These are phyloP conservation scores for Cosmorhoe ocellata DNA, from an alignment of 2,888 invertebrate genomes.

Conservation along the genomic window DNA sequence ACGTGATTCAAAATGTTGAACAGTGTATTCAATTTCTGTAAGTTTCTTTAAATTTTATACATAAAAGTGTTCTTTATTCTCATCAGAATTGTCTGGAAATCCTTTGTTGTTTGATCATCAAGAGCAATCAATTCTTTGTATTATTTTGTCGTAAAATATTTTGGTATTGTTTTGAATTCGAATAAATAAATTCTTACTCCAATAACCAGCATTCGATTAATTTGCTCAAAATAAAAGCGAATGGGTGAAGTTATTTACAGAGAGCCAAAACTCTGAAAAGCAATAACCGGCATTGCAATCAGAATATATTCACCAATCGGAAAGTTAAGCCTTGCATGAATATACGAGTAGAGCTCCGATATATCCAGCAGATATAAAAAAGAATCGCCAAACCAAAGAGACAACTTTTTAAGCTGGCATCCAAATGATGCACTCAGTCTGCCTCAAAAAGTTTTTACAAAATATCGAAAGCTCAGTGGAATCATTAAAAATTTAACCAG, in stretches of 20 bases:
- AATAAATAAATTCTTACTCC: no score
- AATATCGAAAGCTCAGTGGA: no score
- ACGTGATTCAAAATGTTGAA: conserved; percentile 27
- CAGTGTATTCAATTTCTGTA: conserved; percentile 14
- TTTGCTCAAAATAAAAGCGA: neutral
- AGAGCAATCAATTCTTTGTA: no score
- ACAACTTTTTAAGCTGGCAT: neutral
- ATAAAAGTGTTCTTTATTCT: no score
- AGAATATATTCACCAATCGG: conserved; percentile 20
- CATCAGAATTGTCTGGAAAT: no score
- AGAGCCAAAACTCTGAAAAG: conserved; percentile 9
- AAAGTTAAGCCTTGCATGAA: conserved; percentile 29
- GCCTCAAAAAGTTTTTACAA: no score
- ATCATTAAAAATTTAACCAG: no score
- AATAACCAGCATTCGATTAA: no score
- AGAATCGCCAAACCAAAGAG: neutral
- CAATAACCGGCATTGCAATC: conserved; percentile 18
- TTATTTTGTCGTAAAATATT: no score
- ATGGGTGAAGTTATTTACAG: conserved; percentile 5
- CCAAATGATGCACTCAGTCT: no score
- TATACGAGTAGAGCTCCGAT: conserved; percentile 2
- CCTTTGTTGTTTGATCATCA: no score
- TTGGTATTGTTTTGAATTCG: no score
- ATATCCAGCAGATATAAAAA: conserved; percentile 8
- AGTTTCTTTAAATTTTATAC: neutral